These are phyloP conservation scores for Solea senegalensis DNA, from an alignment of 2,113 vertebrate species.

Conservation along the genomic window DNA sequence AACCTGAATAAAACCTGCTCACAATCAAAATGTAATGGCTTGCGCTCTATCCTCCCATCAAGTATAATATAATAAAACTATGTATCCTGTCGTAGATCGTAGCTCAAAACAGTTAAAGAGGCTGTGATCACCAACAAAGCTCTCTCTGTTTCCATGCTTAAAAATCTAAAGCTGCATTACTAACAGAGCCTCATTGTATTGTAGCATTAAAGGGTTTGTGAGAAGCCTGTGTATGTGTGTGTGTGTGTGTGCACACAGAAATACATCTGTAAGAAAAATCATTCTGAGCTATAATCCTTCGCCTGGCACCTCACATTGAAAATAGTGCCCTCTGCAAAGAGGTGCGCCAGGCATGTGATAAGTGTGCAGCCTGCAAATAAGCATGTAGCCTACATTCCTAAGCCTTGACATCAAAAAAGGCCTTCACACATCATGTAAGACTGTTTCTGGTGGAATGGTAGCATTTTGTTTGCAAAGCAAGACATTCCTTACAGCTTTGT, in stretches of 20 bases:
- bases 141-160: slow-evolving; percentile 28
- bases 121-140: slow-evolving; percentile 39
- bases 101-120: slow-evolving; percentile 20
- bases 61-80: background rate
- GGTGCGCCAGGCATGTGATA: slow-evolving; percentile 58
- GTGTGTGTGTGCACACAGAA: slow-evolving; percentile 1
- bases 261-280: slow-evolving; percentile 32
- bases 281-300: slow-evolving; percentile 51
- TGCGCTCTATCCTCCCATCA: no score
- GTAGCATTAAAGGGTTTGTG: slow-evolving; percentile 46
- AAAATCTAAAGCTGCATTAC: slow-evolving; percentile 54
- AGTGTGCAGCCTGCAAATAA: slow-evolving; percentile 57
- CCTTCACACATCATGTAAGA: slow-evolving; percentile 38
- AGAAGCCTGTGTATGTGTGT: slow-evolving; percentile 12
- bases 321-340: slow-evolving; percentile 52
- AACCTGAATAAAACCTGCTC: no score
- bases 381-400: slow-evolving; percentile 69
- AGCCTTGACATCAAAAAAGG: slow-evolving; percentile 60
- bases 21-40: no score
- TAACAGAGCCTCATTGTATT: slow-evolving; percentile 63
- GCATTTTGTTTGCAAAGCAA: slow-evolving; percentile 21
- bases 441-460: slow-evolving; percentile 7
- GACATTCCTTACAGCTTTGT: slow-evolving; percentile 16
- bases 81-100: slow-evolving; percentile 1
- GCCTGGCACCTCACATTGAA: slow-evolving; percentile 42